phyloP scores from a whole-genome alignment of 2,888 invertebrate species.

The Marronus borbonicus region DNA sequence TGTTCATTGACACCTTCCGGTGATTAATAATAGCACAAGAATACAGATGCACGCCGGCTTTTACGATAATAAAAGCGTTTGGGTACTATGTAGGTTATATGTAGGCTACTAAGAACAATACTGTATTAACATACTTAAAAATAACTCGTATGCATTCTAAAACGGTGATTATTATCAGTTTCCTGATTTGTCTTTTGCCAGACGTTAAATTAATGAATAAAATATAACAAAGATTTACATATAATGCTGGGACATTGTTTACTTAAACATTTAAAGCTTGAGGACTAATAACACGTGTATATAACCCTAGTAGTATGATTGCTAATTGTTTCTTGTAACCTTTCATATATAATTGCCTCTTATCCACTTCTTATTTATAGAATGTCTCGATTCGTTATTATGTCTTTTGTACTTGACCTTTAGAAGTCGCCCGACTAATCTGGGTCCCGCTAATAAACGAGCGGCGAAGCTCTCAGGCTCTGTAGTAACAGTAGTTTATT shows the following conservation, averaged over 20 bases:
- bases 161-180: too few relatives aligned
- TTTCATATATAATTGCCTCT: conserved; percentile 3
- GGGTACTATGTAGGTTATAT: too few relatives aligned
- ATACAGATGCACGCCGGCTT: too few relatives aligned
- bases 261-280: background rate
- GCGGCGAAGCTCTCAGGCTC: too few relatives aligned
- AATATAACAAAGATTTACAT: background rate
- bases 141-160: too few relatives aligned
- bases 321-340: conserved; percentile 23
- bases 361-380: conserved; percentile 15
- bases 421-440: background rate
- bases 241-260: background rate
- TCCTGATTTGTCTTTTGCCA: too few relatives aligned
- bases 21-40: too few relatives aligned
- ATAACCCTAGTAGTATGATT: background rate
- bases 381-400: conserved; percentile 16
- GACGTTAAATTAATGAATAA: background rate
- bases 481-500: background rate
- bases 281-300: background rate
- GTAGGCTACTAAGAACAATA: too few relatives aligned
- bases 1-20: background rate
- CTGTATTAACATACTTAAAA: too few relatives aligned
- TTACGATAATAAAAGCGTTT: too few relatives aligned
- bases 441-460: background rate
- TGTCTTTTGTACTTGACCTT: conserved; percentile 36